Evolutionary conservation across 2,797 vertebrate genomes (phyloP).

Genomic region (Gallinago nigripennis): DNA sequence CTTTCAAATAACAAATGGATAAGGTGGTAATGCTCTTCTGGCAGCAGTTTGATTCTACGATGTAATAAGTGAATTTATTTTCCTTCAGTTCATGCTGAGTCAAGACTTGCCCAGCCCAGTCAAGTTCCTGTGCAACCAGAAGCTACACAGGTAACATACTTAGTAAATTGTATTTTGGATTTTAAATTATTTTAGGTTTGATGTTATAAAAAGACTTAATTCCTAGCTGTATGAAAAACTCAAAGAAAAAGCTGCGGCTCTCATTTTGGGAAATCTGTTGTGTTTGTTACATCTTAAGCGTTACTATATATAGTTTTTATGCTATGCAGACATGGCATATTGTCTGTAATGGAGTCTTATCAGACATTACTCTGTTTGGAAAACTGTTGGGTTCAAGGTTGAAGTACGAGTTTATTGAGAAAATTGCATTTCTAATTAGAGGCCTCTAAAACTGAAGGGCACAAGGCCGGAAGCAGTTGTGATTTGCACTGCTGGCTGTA

Average conservation of each 20-base stretch:
- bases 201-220: not conserved
- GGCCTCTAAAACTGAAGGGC: not conserved
- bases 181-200: not conserved
- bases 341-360: not conserved
- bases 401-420: not conserved
- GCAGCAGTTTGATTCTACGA: not conserved
- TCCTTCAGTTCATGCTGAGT: conserved; percentile 87
- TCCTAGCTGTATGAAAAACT: not conserved
- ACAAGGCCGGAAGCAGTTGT: not conserved
- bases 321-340: not conserved
- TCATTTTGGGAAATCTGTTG: fast-evolving
- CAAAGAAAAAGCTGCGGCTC: not conserved
- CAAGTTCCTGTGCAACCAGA: conserved; percentile 88
- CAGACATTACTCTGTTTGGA: not conserved
- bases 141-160: conserved; percentile 84
- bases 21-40: not conserved
- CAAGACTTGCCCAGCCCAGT: conserved; percentile 87
- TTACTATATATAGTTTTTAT: not conserved
- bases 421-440: not conserved
- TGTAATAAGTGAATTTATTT: not conserved
- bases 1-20: not conserved
- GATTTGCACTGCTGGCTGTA: not conserved
- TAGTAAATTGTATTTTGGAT: not conserved
- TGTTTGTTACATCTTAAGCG: not conserved
- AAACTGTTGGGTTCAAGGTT: not conserved